Percentiles rank a stretch among this genome's conserved stretches.
These are phyloP conservation scores for Stomorhina lunata DNA, from an alignment of 2,888 invertebrate species.

Conservation along the genomic window DNA sequence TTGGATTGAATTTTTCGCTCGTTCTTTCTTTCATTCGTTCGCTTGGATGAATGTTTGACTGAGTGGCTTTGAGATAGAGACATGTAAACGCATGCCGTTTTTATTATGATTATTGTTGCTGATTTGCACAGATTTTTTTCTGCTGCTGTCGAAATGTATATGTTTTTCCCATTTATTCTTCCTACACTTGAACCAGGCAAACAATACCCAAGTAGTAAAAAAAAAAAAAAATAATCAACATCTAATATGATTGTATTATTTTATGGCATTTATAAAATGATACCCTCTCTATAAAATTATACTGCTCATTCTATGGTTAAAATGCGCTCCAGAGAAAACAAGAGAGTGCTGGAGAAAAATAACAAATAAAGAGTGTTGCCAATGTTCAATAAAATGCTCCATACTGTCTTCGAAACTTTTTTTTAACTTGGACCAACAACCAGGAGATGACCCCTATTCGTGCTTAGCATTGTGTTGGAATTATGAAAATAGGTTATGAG, in stretches of 20 bases:
- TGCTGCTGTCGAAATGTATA: too few species aligned
- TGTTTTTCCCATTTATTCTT: not conserved
- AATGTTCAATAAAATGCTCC: too few species aligned
- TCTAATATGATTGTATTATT: slow-evolving; percentile 22
- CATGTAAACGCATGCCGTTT: slow-evolving; percentile 60
- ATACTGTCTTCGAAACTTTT: too few species aligned
- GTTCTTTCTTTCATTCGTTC: too few species aligned
- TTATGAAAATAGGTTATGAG: too few species aligned
- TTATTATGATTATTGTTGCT: slow-evolving; percentile 33
- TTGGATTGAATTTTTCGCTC: too few species aligned
- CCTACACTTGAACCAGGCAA: slow-evolving; percentile 7
- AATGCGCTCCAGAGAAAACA: not conserved
- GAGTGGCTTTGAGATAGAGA: slow-evolving; percentile 20
- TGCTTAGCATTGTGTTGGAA: too few species aligned
- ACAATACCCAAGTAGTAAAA: not conserved
- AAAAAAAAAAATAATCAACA: not conserved
- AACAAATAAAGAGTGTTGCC: not conserved
- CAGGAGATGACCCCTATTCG: too few species aligned
- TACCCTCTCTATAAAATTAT: slow-evolving; percentile 3
- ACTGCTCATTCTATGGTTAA: not conserved
- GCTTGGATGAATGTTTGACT: not conserved
- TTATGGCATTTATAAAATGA: slow-evolving; percentile 15
- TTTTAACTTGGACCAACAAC: too few species aligned
- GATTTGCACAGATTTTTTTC: slow-evolving; percentile 42
- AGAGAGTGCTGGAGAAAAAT: not conserved